phyloP scores from a whole-genome alignment of 2,888 invertebrate genomes.

The Cacoxenus indagator region DNA sequence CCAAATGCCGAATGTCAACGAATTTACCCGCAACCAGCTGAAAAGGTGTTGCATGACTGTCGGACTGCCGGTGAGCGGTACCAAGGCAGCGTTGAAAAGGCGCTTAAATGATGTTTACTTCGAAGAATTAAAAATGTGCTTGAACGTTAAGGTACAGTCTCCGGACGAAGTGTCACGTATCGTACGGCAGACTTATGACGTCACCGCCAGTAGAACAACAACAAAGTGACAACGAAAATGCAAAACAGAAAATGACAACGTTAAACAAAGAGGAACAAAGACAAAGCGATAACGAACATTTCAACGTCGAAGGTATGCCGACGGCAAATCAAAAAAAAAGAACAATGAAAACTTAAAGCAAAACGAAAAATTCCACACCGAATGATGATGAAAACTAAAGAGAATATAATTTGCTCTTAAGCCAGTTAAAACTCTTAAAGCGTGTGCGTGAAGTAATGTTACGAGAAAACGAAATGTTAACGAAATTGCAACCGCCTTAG shows the following conservation, averaged over 20 bases:
- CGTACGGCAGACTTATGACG: not conserved
- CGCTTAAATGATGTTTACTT: not conserved
- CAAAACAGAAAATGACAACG: not conserved
- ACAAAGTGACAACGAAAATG: not conserved
- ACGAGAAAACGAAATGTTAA: not conserved
- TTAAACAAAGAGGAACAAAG: not conserved
- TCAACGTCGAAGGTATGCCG: no score
- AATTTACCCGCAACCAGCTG: no score
- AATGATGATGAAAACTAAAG: not conserved
- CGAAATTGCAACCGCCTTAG: no score
- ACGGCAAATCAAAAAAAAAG: not conserved
- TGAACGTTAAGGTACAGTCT: not conserved
- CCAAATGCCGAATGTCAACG: no score
- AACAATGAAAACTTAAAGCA: not conserved
- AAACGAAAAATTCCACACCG: no score
- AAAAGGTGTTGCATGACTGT: not conserved
- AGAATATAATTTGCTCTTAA: not conserved
- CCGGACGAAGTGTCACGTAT: not conserved
- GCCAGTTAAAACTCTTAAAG: not conserved
- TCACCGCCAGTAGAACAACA: not conserved
- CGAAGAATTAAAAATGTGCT: not conserved
- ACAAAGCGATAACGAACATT: not conserved
- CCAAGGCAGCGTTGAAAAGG: not conserved
- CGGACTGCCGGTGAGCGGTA: not conserved
- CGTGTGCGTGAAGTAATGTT: not conserved